Base-by-base conservation (phyloP, 2,888 invertebrate genomes). In the Zeuzera pyrina region DNA sequence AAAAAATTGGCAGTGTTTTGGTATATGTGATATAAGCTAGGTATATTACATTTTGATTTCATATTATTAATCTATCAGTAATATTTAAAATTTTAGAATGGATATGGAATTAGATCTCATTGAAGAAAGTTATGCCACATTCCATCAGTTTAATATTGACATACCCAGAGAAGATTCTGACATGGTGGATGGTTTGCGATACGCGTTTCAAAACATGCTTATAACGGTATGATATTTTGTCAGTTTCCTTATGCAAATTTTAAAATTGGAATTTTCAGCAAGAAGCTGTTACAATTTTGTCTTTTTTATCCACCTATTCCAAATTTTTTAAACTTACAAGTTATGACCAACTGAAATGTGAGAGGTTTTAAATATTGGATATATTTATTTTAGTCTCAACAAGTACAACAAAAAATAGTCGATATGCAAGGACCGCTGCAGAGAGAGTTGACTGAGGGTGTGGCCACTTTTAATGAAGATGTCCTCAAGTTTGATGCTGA, bases 111-210 rank as follows among this genome's bases (percentile, higher is more conserved):
- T 94, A 21, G 88, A 86, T 43, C 73, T 90, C 3, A 92, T 95
- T 53, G 92, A 93, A 71, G 92, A 94, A 58, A 90, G 91, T 0
- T 95, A 94, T 58, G 84, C 83, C 0, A 85, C 91, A n/a, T 89
- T 94, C 57, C 63, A 73, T 5, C 85, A 86, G 44, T 91, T 87
- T 52, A 77, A 86, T 33, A 87, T 92, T 33, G 86, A 86, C 36
- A 87, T 93, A 16, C 87, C 90, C 0, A 89, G 88, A 60, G 93
- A 94, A 39, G 94, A 95, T 52, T 87, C 88, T 4, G 91, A 94
- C 34, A 86, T 89, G 60, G 92, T 93, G 2, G 91, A 93, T 46
- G 89, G 91, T 5, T 72, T 95, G 23, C 85, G 93, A 46, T 90
- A 91, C 47, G 89, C 90, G 44, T 94, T 94, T 56, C 87, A 87